phyloP scores from a whole-genome alignment of 2,888 invertebrate species.

The Agapostemon virescens region DNA sequence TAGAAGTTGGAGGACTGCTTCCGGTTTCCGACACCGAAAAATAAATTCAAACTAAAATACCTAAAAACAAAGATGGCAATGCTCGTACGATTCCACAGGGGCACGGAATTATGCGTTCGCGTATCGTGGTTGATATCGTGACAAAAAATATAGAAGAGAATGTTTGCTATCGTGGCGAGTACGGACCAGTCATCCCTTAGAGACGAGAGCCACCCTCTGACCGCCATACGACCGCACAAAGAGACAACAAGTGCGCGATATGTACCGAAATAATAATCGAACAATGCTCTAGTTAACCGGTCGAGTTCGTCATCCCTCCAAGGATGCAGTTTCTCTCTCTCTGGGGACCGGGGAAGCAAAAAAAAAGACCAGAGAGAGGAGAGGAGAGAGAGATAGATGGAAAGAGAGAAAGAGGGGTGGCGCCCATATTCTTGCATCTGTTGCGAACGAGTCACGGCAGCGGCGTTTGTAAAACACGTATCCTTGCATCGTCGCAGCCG shows the following conservation, averaged over 20 bases:
- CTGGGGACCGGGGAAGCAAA: conserved; percentile 66
- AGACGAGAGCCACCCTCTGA: conserved; percentile 38
- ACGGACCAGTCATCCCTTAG: conserved; percentile 21
- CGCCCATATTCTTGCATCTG: conserved; percentile 72
- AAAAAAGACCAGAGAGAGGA: conserved; percentile 36
- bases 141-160: background rate
- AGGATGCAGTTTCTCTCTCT: conserved; percentile 62
- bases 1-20: background rate
- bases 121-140: background rate
- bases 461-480: conserved; percentile 67
- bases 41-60: background rate
- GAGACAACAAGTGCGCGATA: conserved; percentile 80
- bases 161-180: background rate
- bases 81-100: background rate
- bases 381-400: conserved; percentile 6
- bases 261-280: conserved; percentile 81
- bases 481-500: conserved; percentile 62
- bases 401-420: conserved; percentile 7
- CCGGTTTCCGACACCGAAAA: background rate
- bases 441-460: conserved; percentile 59
- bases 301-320: conserved; percentile 68
- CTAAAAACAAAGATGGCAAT: background rate
- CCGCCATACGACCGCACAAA: conserved; percentile 74
- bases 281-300: conserved; percentile 80
- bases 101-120: background rate